phyloP scores from a whole-genome alignment of 2,113 vertebrate genomes.

The Chionomys nivalis region DNA sequence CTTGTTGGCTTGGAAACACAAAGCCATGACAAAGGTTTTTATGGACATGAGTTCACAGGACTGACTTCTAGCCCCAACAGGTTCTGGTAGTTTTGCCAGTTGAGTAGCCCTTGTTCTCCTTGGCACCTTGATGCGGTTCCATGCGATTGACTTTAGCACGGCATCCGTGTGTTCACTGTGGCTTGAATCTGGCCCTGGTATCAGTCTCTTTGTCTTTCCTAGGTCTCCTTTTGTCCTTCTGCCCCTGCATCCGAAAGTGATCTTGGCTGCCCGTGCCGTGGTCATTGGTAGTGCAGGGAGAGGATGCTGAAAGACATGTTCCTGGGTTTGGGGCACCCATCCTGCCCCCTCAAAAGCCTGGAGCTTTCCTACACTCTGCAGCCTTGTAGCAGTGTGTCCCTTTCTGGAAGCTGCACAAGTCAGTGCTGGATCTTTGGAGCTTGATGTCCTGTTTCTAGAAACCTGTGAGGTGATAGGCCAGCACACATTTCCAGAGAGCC shows the following conservation, averaged over 20 bases:
- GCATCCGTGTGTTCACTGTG: neutral
- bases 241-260: slow-evolving; percentile 80
- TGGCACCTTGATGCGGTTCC: neutral
- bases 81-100: neutral
- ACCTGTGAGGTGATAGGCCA: neutral
- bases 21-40: neutral
- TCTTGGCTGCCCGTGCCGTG: slow-evolving; percentile 75
- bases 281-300: slow-evolving; percentile 89
- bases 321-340: slow-evolving; percentile 80
- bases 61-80: neutral
- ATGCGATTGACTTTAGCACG: neutral
- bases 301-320: slow-evolving; percentile 78
- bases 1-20: neutral
- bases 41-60: neutral
- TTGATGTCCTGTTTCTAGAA: neutral
- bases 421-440: neutral
- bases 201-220: slow-evolving; percentile 55
- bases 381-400: neutral
- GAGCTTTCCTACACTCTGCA: slow-evolving; percentile 78
- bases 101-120: neutral
- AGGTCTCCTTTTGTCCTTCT: neutral
- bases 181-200: neutral
- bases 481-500: neutral
- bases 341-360: slow-evolving; percentile 80
- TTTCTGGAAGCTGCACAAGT: neutral